These are phyloP conservation scores for Chironomus tentans DNA, from an alignment of 2,888 invertebrate species.

Conservation along the genomic window DNA sequence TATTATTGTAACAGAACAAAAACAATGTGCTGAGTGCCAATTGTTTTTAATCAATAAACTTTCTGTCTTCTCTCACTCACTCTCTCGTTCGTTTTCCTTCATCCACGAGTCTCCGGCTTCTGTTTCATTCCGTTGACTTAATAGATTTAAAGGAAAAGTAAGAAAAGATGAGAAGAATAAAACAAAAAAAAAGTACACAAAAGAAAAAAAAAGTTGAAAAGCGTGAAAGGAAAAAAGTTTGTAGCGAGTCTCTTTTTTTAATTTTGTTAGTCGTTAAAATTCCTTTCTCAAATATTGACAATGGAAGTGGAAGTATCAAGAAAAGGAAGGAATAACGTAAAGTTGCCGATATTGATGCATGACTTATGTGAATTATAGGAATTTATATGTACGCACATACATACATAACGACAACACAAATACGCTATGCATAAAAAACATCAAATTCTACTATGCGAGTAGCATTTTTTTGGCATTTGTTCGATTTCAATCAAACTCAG, in stretches of 20 bases:
- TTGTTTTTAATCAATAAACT: constrained; percentile 4
- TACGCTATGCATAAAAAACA: background rate
- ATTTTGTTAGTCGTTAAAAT: too few relatives aligned
- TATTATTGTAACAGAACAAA: background rate
- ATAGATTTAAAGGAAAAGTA: background rate
- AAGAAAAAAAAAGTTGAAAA: too few relatives aligned
- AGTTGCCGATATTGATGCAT: background rate
- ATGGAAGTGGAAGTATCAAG: too few relatives aligned
- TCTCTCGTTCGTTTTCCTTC: too few relatives aligned
- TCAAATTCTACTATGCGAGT: background rate
- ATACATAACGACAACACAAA: too few relatives aligned
- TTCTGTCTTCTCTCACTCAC: background rate
- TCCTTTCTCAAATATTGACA: too few relatives aligned
- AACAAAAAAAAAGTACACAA: too few relatives aligned
- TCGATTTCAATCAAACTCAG: constrained; percentile 24
- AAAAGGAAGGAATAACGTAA: background rate
- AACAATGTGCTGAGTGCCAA: constrained; percentile 6
- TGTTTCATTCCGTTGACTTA: background rate
- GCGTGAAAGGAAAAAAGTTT: too few relatives aligned
- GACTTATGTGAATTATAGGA: background rate
- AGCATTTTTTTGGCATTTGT: constrained; percentile 7
- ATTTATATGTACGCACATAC: background rate
- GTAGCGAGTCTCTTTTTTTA: too few relatives aligned
- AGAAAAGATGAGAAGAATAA: too few relatives aligned
- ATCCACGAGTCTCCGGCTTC: too few relatives aligned